Evolutionary conservation across 2,888 invertebrate species (phyloP), one percentile per base, ranked within the genome.

Genomic region (Synanthedon tipuliformis): DNA sequence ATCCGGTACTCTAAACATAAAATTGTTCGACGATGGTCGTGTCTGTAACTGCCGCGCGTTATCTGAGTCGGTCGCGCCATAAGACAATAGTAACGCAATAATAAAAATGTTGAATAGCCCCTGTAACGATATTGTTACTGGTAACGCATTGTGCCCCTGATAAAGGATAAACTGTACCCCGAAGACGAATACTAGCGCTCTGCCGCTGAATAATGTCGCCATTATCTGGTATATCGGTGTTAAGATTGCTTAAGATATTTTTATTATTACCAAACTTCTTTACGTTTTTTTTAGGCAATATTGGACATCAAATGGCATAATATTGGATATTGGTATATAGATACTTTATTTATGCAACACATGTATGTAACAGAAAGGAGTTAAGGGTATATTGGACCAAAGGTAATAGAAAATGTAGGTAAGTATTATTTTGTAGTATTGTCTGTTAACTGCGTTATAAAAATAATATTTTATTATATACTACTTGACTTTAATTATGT

Each of bases 51-150:
- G 3, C 23, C 23, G 4, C 12, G 27, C 55, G 78, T 82, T 86
- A 86, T 86, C 86, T 77, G 65, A 55, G 58, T 69, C 68, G 75
- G 85, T 80, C 80, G 82, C 78, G 84, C 81, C 82, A 81, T 85
- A 86, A 87, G 87, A 86, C 87, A 86, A 87, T 86, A 84, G 84
- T 86, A 85, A 81, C 70, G 80, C 81, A 88, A 88, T 88, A 86
- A 87, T 88, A 88, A 88, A 88, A 88, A 88, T 88, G 88, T 85
- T 88, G 86, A 88, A 88, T 88, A 81, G 88, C 87, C 77, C 74
- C 67, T 73, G 81, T 84, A 84, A 86, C 82, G 83, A 86, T 84
- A 81, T 81, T 83, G 84, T 81, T 78, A 76, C 78, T 66, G 60
- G 79, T 81, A 81, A 83, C 80, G 81, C 86, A 87, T 85, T 82